Evolutionary conservation across 2,888 invertebrate genomes (phyloP).

Genomic region (Cheilosia vernalis): DNA sequence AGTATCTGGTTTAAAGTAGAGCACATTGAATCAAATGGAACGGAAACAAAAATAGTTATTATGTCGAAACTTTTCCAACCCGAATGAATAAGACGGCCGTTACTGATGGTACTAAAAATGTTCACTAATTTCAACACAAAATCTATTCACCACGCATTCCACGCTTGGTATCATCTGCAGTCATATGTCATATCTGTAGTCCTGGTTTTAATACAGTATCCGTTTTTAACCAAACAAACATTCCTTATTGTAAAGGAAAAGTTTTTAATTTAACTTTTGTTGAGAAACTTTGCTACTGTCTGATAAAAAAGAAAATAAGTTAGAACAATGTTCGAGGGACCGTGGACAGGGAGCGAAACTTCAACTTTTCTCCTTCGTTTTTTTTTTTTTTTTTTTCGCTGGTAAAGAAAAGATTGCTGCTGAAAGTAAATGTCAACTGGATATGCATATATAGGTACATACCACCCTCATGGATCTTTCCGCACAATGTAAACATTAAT

Average conservation of each 20-base stretch:
- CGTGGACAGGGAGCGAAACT: slow-evolving; percentile 59
- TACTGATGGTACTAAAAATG: background rate
- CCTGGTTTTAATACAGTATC: slow-evolving; percentile 51
- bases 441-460: background rate
- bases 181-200: slow-evolving; percentile 59
- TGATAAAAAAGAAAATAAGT: slow-evolving; percentile 31
- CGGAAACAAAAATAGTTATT: too few relatives aligned
- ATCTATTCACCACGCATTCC: slow-evolving; percentile 35
- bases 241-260: slow-evolving; percentile 49
- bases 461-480: background rate
- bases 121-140: slow-evolving; percentile 12
- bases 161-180: slow-evolving; percentile 58
- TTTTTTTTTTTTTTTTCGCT: background rate
- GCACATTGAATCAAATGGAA: too few relatives aligned
- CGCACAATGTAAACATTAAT: slow-evolving; percentile 64
- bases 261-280: slow-evolving; percentile 72
- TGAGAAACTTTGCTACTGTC: slow-evolving; percentile 61
- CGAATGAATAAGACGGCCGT: background rate
- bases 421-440: slow-evolving; percentile 59
- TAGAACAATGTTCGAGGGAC: slow-evolving; percentile 69
- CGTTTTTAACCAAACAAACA: slow-evolving; percentile 63
- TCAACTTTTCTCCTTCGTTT: slow-evolving; percentile 42
- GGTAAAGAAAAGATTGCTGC: slow-evolving; percentile 33
- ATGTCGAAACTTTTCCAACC: background rate
- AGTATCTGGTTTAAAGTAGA: too few relatives aligned